Base-by-base conservation (phyloP, 2,113 vertebrate genomes). In the Boulengeromyrus knoepffleri region DNA sequence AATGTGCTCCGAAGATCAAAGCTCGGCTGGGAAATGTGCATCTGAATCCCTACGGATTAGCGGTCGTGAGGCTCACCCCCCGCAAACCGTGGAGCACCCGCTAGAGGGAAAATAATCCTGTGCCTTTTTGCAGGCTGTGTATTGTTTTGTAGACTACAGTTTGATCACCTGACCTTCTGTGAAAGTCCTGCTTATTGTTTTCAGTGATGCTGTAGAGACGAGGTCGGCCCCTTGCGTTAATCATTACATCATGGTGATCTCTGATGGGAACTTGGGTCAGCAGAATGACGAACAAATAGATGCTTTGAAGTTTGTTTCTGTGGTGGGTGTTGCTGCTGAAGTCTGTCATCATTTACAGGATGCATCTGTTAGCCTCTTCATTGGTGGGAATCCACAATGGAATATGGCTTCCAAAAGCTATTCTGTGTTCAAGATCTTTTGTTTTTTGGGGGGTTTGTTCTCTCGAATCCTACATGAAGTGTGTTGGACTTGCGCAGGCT, bases 1-100 rank as follows among this genome's bases (percentile, higher is more conserved):
- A 93, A 95, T 94, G 94, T 93, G 91, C 94, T 93, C 93, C 86
- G 92, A 92, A 95, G 95, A 96, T 96, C 94, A 96, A 96, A 96
- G 95, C 92, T 91, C 93, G 93, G 91, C 90, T 90, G 70, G 92
- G 93, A 93, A 96, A 96, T 95, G 93, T 92, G 94, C 92, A 92
- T 49, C 91, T 83, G 93, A 92, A 96, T 94, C 94, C 93, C 92
- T 46, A 91, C 2, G 95, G 94, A 96, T 96, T 95, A 95, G 94
- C 93, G 93, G 90, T 93, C 93, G 77, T 93, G 94, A 92, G 92
- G 93, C 93, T 95, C 94, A 92, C 58, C 58, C n/a, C n/a, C 62
- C 62, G 92, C 92, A 90, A 94, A 84, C 89, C 93, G 91, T 90
- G 88, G 89, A 92, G 92, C 90, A 70, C 91, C 27, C 89, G 90